phyloP scores from a whole-genome alignment of 92 coral and sea anemone species.

The Parazoanthus swiftii region DNA sequence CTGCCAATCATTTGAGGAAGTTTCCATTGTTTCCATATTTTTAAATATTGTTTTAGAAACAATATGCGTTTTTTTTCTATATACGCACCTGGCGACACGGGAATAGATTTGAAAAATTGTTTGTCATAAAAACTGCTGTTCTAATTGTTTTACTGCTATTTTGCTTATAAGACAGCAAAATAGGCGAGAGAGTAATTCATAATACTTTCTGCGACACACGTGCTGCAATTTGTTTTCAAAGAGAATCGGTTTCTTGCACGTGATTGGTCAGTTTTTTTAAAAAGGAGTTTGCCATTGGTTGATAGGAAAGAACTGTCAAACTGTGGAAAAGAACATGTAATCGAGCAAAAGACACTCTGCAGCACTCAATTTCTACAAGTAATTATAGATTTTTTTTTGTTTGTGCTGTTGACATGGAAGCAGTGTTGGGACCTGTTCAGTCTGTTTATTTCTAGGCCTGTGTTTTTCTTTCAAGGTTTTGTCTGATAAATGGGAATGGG shows the following conservation, averaged over 20 bases:
- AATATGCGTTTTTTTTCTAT: too few relatives aligned
- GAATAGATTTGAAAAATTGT: too few relatives aligned
- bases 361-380: too few relatives aligned
- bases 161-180: not conserved
- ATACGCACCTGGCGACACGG: too few relatives aligned
- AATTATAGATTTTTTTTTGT: not conserved
- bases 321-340: not conserved
- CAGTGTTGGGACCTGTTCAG: not conserved
- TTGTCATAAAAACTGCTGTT: too few relatives aligned
- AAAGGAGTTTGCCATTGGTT: not conserved
- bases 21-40: too few relatives aligned
- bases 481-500: conserved; percentile 80
- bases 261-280: conserved; percentile 1
- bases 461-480: conserved; percentile 53
- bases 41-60: too few relatives aligned
- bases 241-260: not conserved
- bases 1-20: too few relatives aligned
- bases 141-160: too few relatives aligned
- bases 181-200: not conserved
- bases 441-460: not conserved
- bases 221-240: not conserved
- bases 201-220: not conserved
- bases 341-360: not conserved
- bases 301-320: not conserved
- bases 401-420: conserved; percentile 64